Evolutionary conservation across 2,888 invertebrate genomes (phyloP).

Genomic region (Graphium colonna): DNA sequence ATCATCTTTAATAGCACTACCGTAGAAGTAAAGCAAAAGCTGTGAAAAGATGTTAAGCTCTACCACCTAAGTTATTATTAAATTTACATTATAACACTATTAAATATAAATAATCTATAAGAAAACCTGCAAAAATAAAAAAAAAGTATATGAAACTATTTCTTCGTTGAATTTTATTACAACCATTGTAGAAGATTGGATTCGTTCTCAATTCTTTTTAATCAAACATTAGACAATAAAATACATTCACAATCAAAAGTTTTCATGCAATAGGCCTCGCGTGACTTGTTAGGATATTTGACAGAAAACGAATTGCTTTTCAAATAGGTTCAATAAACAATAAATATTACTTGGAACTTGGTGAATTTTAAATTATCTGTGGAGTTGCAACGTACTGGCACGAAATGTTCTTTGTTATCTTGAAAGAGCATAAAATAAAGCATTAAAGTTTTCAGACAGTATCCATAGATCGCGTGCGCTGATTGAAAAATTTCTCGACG

Average conservation of each 20-base stretch:
- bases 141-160: no score
- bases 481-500: background rate
- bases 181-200: no score
- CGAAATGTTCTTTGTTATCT: slow-evolving; percentile 8
- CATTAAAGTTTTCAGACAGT: slow-evolving; percentile 11
- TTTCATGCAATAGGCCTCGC: slow-evolving; percentile 46
- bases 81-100: no score
- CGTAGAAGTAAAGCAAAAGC: no score
- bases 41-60: no score
- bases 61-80: no score
- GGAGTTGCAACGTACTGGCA: background rate
- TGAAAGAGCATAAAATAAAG: slow-evolving; percentile 2
- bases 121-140: no score
- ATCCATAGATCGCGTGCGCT: slow-evolving; percentile 3
- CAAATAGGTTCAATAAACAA: slow-evolving; percentile 26
- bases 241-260: slow-evolving; percentile 44
- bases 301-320: slow-evolving; percentile 49
- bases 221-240: slow-evolving; percentile 33
- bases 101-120: no score
- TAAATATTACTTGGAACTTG: slow-evolving; percentile 12
- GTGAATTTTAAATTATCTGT: slow-evolving; percentile 13
- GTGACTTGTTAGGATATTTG: slow-evolving; percentile 40
- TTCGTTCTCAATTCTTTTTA: no score
- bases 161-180: no score
- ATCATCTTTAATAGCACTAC: no score